phyloP scores from a whole-genome alignment of 2,888 invertebrate species.

The Rhingia rostrata region DNA sequence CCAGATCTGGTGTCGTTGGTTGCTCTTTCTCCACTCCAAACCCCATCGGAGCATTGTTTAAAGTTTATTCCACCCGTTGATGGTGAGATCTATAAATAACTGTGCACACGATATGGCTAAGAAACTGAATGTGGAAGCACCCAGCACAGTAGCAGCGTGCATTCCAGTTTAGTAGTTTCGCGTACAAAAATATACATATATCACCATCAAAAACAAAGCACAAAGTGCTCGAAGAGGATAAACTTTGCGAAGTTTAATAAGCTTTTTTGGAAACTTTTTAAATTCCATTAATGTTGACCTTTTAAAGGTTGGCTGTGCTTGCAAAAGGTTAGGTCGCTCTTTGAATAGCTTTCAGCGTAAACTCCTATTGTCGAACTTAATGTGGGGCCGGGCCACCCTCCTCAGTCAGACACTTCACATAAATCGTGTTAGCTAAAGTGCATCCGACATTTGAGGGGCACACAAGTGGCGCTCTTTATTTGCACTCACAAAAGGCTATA shows the following conservation, averaged over 20 bases:
- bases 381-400: too few species aligned
- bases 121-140: conserved; percentile 32
- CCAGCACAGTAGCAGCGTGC: conserved; percentile 30
- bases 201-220: conserved; percentile 41
- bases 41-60: conserved; percentile 62
- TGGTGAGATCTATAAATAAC: conserved; percentile 67
- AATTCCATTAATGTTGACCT: too few species aligned
- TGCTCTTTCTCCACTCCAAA: conserved; percentile 1
- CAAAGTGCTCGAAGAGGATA: too few species aligned
- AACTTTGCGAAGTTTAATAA: too few species aligned
- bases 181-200: neutral
- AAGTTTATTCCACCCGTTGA: conserved; percentile 71
- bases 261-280: too few species aligned
- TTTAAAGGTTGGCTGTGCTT: too few species aligned
- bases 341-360: neutral
- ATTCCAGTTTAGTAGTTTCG: conserved; percentile 55
- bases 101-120: conserved; percentile 51
- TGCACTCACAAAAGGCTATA: neutral
- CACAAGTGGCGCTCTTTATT: neutral
- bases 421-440: conserved; percentile 4
- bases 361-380: too few species aligned
- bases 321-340: too few species aligned
- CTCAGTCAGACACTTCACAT: neutral
- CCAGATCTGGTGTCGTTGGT: neutral
- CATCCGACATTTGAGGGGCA: conserved; percentile 2